Percentiles rank a stretch among this genome's conserved stretches.
Evolutionary conservation across 2,113 vertebrate species (phyloP).

Genomic region (Oncorhynchus mykiss): DNA sequence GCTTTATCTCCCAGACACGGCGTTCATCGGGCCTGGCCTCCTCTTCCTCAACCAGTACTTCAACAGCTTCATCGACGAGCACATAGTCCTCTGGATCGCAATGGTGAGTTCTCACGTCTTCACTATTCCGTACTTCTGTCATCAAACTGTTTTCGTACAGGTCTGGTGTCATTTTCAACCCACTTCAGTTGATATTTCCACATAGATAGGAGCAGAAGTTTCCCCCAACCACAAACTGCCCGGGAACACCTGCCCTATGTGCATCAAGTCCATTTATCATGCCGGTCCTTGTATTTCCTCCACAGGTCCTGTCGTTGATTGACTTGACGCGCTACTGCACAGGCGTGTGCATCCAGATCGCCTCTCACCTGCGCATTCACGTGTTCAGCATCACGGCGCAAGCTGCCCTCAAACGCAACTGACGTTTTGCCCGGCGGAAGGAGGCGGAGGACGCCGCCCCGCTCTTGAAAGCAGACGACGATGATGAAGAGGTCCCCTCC

Average conservation of each 20-base stretch:
- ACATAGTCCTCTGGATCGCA: constrained; percentile 90
- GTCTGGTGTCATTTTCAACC: too few relatives aligned
- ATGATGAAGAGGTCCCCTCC: constrained; percentile 49
- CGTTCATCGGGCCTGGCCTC: constrained; percentile 91
- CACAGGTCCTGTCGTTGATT: constrained; percentile 85
- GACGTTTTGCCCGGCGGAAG: constrained; percentile 87
- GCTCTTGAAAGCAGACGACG: constrained; percentile 69
- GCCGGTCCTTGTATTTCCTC: constrained; percentile 42
- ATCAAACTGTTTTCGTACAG: too few relatives aligned
- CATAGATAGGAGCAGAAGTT: too few relatives aligned
- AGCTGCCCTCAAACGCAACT: constrained; percentile 82
- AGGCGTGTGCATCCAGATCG: constrained; percentile 91
- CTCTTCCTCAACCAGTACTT: constrained; percentile 98
- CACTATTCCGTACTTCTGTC: too few relatives aligned
- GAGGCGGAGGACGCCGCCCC: constrained; percentile 68
- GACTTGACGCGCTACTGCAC: constrained; percentile 91
- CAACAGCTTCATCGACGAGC: constrained; percentile 91
- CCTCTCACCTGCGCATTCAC: constrained; percentile 88
- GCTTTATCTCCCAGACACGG: constrained; percentile 88
- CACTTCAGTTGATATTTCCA: too few relatives aligned
- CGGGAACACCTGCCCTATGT: too few relatives aligned
- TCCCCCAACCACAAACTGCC: too few relatives aligned
- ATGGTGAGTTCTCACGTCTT: constrained; percentile 74
- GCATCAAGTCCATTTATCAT: not conserved
- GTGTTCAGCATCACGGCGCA: constrained; percentile 90